phyloP scores from a whole-genome alignment of 2,113 vertebrate species.

The Eublepharis macularius region DNA sequence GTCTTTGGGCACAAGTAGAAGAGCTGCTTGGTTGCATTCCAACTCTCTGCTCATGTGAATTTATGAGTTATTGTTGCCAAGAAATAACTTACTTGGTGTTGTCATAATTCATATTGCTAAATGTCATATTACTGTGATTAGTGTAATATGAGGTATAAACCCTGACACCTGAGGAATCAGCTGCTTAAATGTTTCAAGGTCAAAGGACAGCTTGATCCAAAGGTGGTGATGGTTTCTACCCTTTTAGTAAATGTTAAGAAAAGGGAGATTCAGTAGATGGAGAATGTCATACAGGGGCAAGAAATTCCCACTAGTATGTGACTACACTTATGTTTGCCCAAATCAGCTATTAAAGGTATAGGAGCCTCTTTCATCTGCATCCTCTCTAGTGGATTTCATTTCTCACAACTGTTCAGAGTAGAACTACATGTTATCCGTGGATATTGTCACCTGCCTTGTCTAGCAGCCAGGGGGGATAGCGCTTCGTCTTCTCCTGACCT shows the following conservation, averaged over 20 bases:
- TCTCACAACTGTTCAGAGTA: neutral
- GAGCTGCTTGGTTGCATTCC: slow-evolving; percentile 23
- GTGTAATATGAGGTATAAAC: slow-evolving; percentile 1
- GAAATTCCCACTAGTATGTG: neutral
- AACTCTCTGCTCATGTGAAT: neutral
- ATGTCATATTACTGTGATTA: slow-evolving; percentile 22
- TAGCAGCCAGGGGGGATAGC: neutral
- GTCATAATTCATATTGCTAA: slow-evolving; percentile 27
- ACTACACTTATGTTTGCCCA: neutral
- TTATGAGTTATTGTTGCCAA: slow-evolving; percentile 35
- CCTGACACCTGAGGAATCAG: slow-evolving; percentile 6
- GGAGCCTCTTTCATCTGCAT: neutral
- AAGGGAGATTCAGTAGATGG: neutral
- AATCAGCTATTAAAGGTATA: neutral
- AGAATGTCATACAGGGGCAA: neutral
- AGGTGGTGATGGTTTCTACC: neutral
- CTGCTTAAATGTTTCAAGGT: neutral
- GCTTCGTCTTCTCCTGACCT: neutral
- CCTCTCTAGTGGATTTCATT: too few species aligned
- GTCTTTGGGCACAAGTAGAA: neutral
- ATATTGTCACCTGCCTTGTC: too few species aligned
- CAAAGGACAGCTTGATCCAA: neutral
- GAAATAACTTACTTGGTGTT: slow-evolving; percentile 40
- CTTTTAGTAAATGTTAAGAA: neutral
- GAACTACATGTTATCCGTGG: neutral